A percentile compares a stretch with the other conserved stretches of the same genome.
phyloP scores from a whole-genome alignment of 2,888 invertebrate genomes.

The Drosophila histrio region DNA sequence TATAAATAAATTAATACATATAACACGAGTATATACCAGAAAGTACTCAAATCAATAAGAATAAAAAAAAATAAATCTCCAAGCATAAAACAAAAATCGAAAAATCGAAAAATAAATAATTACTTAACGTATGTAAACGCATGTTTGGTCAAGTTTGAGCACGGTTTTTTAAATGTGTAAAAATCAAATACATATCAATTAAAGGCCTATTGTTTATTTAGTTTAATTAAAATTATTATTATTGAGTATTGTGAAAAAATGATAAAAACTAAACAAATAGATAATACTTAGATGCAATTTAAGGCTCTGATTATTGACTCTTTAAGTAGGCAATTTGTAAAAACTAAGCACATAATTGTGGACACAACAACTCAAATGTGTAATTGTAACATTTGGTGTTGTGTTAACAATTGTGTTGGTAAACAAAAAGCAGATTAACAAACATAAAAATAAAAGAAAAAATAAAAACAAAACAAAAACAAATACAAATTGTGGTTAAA shows the following conservation, averaged over 20 bases:
- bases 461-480: conserved; percentile 29
- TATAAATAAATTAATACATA: conserved; percentile 28
- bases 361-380: conserved; percentile 25
- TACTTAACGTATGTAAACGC: conserved; percentile 41
- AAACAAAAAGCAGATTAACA: conserved; percentile 17
- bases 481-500: conserved; percentile 75
- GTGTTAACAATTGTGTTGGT: conserved; percentile 32
- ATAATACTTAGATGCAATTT: conserved; percentile 48
- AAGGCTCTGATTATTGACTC: conserved; percentile 71
- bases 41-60: conserved; percentile 28
- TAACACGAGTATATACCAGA: conserved; percentile 28
- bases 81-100: neutral
- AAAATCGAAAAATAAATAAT: conserved; percentile 24
- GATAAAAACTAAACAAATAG: conserved; percentile 27
- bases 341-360: conserved; percentile 57
- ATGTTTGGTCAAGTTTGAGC: conserved; percentile 61
- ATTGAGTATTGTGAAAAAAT: conserved; percentile 37
- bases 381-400: conserved; percentile 34
- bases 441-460: conserved; percentile 31
- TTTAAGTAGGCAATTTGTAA: conserved; percentile 77
- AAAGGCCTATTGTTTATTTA: conserved; percentile 83
- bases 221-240: conserved; percentile 62
- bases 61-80: neutral
- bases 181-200: conserved; percentile 84
- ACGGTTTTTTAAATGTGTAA: conserved; percentile 81